A percentile compares a stretch with the other conserved stretches of the same genome.
phyloP scores from a whole-genome alignment of 2,888 invertebrate genomes.

The Biston betularia region DNA sequence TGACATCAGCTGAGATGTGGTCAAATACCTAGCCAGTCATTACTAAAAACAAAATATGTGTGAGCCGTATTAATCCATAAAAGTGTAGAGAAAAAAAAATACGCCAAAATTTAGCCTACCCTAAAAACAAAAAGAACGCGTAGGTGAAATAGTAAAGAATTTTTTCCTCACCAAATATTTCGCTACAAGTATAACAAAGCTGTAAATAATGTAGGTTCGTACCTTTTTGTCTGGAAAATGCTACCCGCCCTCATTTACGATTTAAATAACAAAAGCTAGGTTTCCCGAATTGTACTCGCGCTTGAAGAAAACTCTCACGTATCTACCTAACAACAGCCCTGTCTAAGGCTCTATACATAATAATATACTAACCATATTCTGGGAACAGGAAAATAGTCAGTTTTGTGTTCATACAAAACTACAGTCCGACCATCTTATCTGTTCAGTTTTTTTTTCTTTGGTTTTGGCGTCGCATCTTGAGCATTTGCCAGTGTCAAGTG shows the following conservation, averaged over 20 bases:
- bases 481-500: no score
- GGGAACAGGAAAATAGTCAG: slow-evolving; percentile 6
- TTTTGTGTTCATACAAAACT: background rate
- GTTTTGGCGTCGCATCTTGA: no score
- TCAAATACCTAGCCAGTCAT: no score
- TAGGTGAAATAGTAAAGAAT: background rate
- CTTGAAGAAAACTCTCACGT: slow-evolving; percentile 15
- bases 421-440: no score
- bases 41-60: no score
- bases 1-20: no score
- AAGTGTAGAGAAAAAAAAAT: no score
- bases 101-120: no score
- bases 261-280: slow-evolving; percentile 27
- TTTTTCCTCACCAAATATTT: background rate
- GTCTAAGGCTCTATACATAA: background rate
- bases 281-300: slow-evolving; percentile 33
- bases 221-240: slow-evolving; percentile 9
- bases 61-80: no score
- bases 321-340: background rate
- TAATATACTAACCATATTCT: slow-evolving; percentile 7
- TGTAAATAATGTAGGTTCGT: slow-evolving; percentile 4
- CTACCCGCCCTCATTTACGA: slow-evolving; percentile 10
- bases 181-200: slow-evolving; percentile 2
- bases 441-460: no score
- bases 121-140: background rate